phyloP scores from a whole-genome alignment of 2,888 invertebrate species.

The Pecten maximus region DNA sequence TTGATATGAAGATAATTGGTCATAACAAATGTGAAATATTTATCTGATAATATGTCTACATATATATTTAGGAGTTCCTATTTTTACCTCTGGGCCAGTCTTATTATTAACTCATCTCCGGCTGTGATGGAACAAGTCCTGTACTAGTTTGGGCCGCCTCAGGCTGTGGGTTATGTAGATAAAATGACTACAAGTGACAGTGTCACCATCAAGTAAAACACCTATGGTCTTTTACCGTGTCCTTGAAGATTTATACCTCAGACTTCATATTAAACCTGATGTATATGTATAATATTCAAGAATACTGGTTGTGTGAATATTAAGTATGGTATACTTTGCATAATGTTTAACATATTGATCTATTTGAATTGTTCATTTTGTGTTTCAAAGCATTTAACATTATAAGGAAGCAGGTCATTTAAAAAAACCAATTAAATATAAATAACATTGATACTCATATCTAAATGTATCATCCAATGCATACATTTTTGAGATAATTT shows the following conservation, averaged over 20 bases:
- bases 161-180: constrained; percentile 14
- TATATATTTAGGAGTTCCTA: not conserved
- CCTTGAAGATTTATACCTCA: not conserved
- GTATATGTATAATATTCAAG: not conserved
- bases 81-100: not conserved
- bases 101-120: not conserved
- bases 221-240: constrained; percentile 11
- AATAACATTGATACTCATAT: too few species aligned
- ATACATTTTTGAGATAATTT: too few species aligned
- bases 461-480: too few species aligned
- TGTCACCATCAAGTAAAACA: constrained; percentile 11
- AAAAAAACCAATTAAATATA: too few species aligned
- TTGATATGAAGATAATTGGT: not conserved
- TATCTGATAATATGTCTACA: not conserved
- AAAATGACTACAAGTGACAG: constrained; percentile 7
- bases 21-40: not conserved
- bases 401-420: too few species aligned
- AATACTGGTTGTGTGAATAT: constrained; percentile 4
- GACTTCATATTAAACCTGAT: not conserved
- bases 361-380: not conserved
- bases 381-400: too few species aligned
- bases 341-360: not conserved
- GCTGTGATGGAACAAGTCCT: not conserved
- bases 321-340: not conserved
- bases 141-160: not conserved